Evolutionary conservation across 2,797 vertebrate genomes (phyloP).

Genomic region (Lerista edwardsae): DNA sequence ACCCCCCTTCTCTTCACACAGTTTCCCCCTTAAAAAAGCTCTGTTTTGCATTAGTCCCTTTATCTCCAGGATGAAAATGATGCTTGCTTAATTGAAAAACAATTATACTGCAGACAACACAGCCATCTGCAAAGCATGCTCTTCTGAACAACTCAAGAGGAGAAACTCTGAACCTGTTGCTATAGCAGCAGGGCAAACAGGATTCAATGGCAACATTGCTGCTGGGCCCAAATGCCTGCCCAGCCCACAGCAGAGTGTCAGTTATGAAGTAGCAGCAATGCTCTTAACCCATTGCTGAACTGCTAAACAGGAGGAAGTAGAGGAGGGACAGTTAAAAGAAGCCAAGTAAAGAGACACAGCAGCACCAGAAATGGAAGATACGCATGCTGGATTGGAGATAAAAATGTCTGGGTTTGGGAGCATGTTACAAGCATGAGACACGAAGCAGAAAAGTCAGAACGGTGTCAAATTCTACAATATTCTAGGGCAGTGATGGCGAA

Average conservation of each 20-base stretch:
- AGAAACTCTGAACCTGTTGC: constrained; percentile 5
- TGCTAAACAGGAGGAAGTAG: background rate
- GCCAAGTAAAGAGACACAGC: background rate
- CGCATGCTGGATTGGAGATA: background rate
- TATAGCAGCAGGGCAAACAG: constrained; percentile 28
- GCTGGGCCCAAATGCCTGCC: background rate
- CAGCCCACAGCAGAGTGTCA: background rate
- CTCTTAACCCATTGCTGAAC: background rate
- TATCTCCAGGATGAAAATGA: constrained; percentile 3
- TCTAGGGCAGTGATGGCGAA: no score
- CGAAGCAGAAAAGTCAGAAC: background rate
- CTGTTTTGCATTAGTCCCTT: constrained; percentile 13
- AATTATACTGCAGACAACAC: constrained; percentile 7
- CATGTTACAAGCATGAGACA: background rate
- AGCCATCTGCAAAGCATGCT: background rate
- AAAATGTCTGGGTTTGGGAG: background rate
- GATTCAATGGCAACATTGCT: constrained; percentile 8
- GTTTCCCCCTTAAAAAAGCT: background rate
- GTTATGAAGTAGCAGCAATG: background rate
- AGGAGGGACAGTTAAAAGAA: background rate
- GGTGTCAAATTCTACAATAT: background rate
- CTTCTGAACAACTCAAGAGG: background rate
- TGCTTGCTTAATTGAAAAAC: constrained; percentile 5
- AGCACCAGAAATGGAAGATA: background rate
- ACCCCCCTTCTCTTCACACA: background rate